Percentiles rank a stretch among this genome's conserved stretches.
These are phyloP conservation scores for Cybosia mesomella DNA, from an alignment of 2,888 invertebrate genomes.

Conservation along the genomic window DNA sequence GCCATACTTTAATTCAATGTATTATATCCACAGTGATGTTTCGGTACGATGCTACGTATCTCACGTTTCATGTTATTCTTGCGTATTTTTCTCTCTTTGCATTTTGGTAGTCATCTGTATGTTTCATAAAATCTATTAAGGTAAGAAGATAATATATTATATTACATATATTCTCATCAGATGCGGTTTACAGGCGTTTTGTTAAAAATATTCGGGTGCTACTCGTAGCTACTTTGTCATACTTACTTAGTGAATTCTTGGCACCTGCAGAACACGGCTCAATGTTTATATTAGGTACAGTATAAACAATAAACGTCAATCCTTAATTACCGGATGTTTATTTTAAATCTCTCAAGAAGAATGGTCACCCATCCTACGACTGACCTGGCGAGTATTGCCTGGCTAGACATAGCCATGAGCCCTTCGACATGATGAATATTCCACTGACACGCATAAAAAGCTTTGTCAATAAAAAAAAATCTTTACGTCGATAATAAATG, in stretches of 20 bases:
- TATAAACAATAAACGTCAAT: not conserved
- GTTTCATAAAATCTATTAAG: constrained; percentile 4
- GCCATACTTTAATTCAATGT: no score
- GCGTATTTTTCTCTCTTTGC: not conserved
- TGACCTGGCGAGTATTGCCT: no score
- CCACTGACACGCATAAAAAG: no score
- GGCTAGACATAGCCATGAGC: no score
- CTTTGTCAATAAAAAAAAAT: not conserved
- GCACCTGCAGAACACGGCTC: not conserved
- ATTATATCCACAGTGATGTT: constrained; percentile 1
- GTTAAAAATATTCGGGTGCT: not conserved
- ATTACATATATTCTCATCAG: not conserved
- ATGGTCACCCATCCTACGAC: no score
- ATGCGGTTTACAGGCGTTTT: not conserved
- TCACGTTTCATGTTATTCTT: constrained; percentile 5
- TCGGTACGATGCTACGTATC: not conserved
- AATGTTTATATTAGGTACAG: not conserved
- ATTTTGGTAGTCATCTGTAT: not conserved
- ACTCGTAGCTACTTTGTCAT: not conserved
- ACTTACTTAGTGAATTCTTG: not conserved
- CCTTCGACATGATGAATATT: no score
- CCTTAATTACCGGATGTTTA: no score
- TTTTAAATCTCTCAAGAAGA: no score
- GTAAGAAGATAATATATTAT: constrained; percentile 5
- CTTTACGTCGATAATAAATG: not conserved